These are phyloP conservation scores for Chiloscyllium punctatum DNA, from an alignment of 2,797 vertebrate genomes.

Conservation along the genomic window DNA sequence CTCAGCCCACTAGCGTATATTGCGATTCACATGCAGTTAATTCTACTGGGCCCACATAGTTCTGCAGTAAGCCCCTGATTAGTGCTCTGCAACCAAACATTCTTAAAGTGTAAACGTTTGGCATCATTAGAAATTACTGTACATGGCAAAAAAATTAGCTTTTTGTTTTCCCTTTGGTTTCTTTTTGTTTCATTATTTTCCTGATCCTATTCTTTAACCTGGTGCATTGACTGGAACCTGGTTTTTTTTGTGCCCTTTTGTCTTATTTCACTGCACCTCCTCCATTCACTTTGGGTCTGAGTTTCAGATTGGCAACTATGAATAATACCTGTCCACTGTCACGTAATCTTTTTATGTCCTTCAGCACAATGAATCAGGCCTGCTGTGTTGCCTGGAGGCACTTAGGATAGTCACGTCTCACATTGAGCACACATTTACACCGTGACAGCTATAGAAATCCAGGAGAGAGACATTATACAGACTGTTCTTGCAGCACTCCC, in stretches of 20 bases:
- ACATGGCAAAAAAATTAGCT: no score
- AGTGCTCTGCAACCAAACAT: background rate
- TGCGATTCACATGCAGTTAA: background rate
- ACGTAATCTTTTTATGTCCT: background rate
- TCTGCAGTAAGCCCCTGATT: background rate
- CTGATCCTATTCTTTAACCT: background rate
- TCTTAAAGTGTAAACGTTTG: background rate
- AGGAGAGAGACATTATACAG: background rate
- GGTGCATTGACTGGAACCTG: background rate
- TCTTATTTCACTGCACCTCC: background rate
- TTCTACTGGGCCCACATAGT: background rate
- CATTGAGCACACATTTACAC: background rate
- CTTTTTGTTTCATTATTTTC: background rate
- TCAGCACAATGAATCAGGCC: background rate
- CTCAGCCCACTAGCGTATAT: background rate
- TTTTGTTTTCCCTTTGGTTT: background rate
- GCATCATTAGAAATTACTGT: background rate
- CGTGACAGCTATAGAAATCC: background rate
- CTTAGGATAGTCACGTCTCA: background rate
- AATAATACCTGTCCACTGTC: background rate
- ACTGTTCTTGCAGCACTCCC: no score
- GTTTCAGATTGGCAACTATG: background rate
- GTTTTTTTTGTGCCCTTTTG: background rate
- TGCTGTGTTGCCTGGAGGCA: background rate
- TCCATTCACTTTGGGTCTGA: background rate